Conservation (phyloP, 2,113 vertebrate genomes). For the Oncorhynchus masou region DNA sequence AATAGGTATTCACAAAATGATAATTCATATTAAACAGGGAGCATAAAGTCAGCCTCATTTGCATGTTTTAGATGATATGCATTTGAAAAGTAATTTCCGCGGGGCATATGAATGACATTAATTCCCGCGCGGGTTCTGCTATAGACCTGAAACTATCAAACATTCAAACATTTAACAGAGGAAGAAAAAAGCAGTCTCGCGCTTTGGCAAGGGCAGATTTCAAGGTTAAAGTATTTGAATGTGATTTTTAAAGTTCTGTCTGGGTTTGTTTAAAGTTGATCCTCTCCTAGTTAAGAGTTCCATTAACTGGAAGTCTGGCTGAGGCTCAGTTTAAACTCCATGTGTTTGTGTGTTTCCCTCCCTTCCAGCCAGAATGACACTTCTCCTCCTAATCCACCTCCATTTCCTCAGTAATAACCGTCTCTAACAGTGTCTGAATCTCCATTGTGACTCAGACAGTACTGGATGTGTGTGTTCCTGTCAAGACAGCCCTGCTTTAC, state of each 20-base stretch:
- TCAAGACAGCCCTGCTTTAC: neutral
- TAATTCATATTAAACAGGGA: conserved; percentile 99
- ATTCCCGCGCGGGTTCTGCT: conserved; percentile 87
- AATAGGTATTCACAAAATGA: conserved; percentile 97
- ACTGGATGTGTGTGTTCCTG: neutral
- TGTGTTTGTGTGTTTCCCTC: conserved; percentile 20
- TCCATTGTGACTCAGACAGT: conserved; percentile 23
- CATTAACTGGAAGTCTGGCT: conserved; percentile 48
- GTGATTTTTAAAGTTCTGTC: conserved; percentile 76
- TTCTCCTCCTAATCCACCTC: conserved; percentile 59
- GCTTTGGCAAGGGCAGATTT: conserved; percentile 78
- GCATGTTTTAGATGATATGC: conserved; percentile 99
- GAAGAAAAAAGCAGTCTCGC: conserved; percentile 71
- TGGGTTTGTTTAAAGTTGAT: conserved; percentile 63
- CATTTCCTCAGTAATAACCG: conserved; percentile 55
- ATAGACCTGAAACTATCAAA: conserved; percentile 82
- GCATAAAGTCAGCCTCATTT: conserved; percentile 97
- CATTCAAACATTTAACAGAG: conserved; percentile 84
- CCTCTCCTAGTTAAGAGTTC: conserved; percentile 54
- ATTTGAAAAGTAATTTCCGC: conserved; percentile 99
- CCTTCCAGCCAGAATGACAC: conserved; percentile 56
- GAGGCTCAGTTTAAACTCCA: conserved; percentile 25
- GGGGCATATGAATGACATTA: conserved; percentile 96
- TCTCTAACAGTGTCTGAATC: conserved; percentile 63
- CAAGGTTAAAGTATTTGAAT: conserved; percentile 83